phyloP scores from a whole-genome alignment of 2,797 vertebrate genomes.

The Scolopax rusticola region DNA sequence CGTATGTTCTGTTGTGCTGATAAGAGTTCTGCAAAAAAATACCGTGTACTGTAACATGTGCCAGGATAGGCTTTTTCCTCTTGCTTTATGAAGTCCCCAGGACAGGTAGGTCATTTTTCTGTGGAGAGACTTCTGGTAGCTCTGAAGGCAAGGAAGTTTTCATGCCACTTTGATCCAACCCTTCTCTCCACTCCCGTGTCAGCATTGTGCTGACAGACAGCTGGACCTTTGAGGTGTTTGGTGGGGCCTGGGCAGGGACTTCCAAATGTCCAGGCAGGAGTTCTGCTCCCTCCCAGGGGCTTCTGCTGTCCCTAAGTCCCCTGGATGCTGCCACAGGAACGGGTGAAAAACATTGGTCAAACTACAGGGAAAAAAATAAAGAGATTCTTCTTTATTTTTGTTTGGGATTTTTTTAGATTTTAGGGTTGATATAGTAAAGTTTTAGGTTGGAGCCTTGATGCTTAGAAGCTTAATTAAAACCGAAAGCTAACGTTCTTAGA shows the following conservation, averaged over 20 bases:
- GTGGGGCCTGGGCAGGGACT: neutral
- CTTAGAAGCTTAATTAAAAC: neutral
- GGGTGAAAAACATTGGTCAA: neutral
- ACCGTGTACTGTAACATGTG: neutral
- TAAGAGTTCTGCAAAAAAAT: neutral
- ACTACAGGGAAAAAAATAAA: too few relatives aligned
- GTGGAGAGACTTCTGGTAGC: neutral
- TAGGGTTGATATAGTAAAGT: neutral
- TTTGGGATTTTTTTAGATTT: neutral
- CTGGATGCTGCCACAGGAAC: neutral
- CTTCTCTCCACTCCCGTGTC: neutral
- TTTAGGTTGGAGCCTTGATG: neutral
- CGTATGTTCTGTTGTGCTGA: neutral
- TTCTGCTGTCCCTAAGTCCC: neutral
- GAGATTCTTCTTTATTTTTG: neutral
- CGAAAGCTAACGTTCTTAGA: neutral
- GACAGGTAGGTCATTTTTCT: neutral
- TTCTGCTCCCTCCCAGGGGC: neutral
- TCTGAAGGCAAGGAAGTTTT: neutral
- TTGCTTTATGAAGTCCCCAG: neutral
- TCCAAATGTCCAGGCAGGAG: neutral
- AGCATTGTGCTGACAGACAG: neutral
- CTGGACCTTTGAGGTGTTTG: rapidly evolving
- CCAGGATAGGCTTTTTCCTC: neutral
- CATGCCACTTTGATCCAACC: rapidly evolving